A percentile compares a stretch with the other conserved stretches of the same genome.
phyloP scores from a whole-genome alignment of 2,888 invertebrate genomes.

The Drosophila antonietae region DNA sequence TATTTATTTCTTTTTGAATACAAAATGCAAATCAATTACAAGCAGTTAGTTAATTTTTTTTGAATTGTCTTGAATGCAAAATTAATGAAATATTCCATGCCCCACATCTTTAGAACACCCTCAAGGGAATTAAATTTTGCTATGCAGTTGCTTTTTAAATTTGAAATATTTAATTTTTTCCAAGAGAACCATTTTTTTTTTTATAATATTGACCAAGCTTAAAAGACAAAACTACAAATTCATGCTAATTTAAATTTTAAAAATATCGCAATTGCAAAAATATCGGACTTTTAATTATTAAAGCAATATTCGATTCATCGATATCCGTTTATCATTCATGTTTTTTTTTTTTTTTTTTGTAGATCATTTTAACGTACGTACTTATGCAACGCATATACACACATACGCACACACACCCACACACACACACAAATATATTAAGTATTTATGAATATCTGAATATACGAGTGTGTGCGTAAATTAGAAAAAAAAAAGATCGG shows the following conservation, averaged over 20 bases:
- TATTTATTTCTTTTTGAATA: not conserved
- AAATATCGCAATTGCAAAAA: not conserved
- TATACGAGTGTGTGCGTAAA: not conserved
- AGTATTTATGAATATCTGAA: not conserved
- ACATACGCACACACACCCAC: not conserved
- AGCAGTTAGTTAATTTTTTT: not conserved
- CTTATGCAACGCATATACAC: constrained; percentile 18
- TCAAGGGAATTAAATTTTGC: not conserved
- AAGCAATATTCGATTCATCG: constrained; percentile 13
- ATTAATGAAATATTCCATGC: not conserved
- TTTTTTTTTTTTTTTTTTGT: not conserved
- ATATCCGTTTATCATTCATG: constrained; percentile 2
- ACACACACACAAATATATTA: not conserved
- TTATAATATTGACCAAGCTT: not conserved
- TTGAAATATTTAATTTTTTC: not conserved
- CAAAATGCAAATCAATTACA: not conserved
- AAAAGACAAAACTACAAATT: not conserved
- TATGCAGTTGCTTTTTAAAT: not conserved
- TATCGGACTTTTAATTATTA: not conserved
- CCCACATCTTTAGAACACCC: not conserved
- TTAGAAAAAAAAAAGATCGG: constrained; percentile 15
- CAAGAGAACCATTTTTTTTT: not conserved
- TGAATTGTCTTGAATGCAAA: not conserved
- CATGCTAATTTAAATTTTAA: not conserved
- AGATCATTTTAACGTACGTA: not conserved